Conservation (phyloP, 2,113 vertebrate species). For the Corynorhinus townsendii region DNA sequence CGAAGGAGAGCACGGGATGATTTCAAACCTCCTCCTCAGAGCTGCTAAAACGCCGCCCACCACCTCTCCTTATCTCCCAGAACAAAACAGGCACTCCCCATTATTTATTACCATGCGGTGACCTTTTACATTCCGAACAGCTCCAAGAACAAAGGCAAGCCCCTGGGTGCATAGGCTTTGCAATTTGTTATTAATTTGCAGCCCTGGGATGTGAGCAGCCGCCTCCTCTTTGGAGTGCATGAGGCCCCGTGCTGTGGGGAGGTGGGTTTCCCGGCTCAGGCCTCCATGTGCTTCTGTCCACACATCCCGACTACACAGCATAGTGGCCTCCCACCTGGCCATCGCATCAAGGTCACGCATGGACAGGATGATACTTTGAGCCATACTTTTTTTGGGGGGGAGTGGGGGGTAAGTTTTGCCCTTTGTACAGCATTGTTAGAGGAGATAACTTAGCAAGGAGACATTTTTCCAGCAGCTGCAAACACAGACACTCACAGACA, state of each 20-base stretch:
- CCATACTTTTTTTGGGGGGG: neutral
- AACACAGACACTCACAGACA: neutral
- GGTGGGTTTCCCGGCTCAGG: neutral
- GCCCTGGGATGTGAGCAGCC: neutral
- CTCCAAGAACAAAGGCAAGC: neutral
- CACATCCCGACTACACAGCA: fast-evolving
- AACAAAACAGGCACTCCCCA: neutral
- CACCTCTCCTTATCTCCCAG: neutral
- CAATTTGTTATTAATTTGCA: neutral
- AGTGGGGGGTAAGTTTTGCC: neutral
- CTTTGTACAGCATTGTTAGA: neutral
- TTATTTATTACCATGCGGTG: neutral
- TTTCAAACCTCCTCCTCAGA: neutral
- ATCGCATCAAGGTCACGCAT: fast-evolving
- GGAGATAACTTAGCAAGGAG: neutral
- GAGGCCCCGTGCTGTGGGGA: neutral
- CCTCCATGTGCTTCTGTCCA: neutral
- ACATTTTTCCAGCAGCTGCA: neutral
- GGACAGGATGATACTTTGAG: neutral
- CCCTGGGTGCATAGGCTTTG: fast-evolving
- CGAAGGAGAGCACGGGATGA: neutral
- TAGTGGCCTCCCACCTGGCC: fast-evolving
- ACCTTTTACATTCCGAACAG: neutral
- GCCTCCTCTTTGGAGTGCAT: neutral
- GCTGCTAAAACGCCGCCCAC: neutral